Percentiles rank a stretch among this genome's conserved stretches.
Evolutionary conservation across 2,888 invertebrate species (phyloP).

Genomic region (Gymnosoma rotundatum): DNA sequence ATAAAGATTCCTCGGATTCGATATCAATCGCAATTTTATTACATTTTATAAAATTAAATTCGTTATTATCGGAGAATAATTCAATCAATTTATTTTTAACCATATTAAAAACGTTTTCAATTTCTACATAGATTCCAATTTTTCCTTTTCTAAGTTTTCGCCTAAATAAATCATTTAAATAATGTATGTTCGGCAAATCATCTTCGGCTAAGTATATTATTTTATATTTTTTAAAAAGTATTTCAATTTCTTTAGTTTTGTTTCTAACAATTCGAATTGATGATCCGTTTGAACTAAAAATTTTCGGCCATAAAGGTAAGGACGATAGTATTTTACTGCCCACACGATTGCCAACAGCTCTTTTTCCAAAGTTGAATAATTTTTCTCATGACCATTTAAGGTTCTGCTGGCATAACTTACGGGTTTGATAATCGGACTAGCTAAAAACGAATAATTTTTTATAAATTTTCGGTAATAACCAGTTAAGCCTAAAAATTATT

Average conservation of each 20-base stretch:
- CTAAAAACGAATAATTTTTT: not conserved
- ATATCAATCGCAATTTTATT: conserved; percentile 8
- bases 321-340: too few relatives aligned
- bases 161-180: conserved; percentile 50
- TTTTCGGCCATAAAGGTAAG: not conserved
- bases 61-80: not conserved
- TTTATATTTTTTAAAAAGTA: conserved; percentile 52
- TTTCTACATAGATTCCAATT: conserved; percentile 48
- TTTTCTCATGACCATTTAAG: too few relatives aligned
- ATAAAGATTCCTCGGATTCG: too few relatives aligned
- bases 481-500: not conserved
- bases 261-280: conserved; percentile 44
- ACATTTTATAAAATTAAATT: conserved; percentile 1
- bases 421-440: not conserved
- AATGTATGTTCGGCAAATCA: conserved; percentile 42
- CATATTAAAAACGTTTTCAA: not conserved
- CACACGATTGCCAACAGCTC: too few relatives aligned
- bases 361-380: too few relatives aligned
- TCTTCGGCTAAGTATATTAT: conserved; percentile 44
- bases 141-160: conserved; percentile 42
- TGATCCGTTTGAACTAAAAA: conserved; percentile 55
- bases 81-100: not conserved
- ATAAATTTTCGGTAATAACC: conserved; percentile 11
- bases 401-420: not conserved
- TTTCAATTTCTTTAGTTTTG: conserved; percentile 32